Evolutionary conservation across 2,113 vertebrate genomes (phyloP).

Genomic region (Chascanopsetta lugubris): DNA sequence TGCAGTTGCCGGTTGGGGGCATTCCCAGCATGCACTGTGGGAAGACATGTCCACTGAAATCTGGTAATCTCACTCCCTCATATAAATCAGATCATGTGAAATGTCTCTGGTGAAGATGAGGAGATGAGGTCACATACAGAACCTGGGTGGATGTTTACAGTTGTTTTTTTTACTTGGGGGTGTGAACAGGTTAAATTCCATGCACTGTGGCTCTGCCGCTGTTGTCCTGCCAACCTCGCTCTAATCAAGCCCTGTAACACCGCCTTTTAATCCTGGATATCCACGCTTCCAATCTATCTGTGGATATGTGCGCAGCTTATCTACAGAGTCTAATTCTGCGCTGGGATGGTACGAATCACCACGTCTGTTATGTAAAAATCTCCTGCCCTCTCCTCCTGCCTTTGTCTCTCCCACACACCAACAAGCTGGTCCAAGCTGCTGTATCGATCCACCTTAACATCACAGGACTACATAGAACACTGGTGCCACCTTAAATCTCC

Average conservation of each 20-base stretch:
- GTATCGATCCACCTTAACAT: not conserved
- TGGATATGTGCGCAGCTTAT: conserved; percentile 17
- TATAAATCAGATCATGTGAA: no score
- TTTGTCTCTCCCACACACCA: conserved; percentile 5
- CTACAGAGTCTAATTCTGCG: conserved; percentile 12
- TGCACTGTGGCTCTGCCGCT: not conserved
- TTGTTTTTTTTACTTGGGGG: no score
- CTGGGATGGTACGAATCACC: conserved; percentile 3
- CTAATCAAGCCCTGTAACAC: conserved; percentile 26
- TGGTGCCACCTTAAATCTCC: conserved; percentile 43
- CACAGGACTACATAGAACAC: not conserved
- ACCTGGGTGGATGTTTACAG: not conserved
- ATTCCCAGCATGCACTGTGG: conserved; percentile 4
- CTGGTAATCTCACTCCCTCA: no score
- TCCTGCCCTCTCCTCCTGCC: conserved; percentile 21
- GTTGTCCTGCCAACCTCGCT: not conserved
- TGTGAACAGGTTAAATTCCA: not conserved
- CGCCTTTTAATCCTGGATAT: conserved; percentile 20
- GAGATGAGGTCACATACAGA: not conserved
- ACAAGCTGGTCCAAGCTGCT: not conserved
- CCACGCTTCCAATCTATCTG: conserved; percentile 17
- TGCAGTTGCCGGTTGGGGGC: not conserved
- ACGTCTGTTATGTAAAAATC: conserved; percentile 40
- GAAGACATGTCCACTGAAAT: not conserved
- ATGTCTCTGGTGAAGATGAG: no score